Conservation (phyloP, 37 sponge, comb jelly and placozoan species). For the Bolinopsis microptera region DNA sequence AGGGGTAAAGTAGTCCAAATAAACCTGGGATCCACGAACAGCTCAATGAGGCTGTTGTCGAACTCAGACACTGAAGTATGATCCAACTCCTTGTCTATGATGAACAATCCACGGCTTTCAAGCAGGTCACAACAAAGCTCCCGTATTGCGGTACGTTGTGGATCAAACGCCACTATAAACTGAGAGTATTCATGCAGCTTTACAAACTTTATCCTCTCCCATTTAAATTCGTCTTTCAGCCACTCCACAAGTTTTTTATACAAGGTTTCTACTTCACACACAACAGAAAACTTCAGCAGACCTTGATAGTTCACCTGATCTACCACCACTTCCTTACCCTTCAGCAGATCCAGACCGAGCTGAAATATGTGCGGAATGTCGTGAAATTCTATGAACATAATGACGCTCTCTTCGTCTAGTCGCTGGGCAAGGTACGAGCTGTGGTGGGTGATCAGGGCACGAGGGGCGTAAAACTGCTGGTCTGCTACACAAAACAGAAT, state of each 20-base stretch:
- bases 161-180: not conserved
- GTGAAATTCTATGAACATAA: not conserved
- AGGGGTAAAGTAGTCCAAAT: conserved; percentile 7
- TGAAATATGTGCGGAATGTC: not conserved
- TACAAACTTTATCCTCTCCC: not conserved
- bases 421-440: not conserved
- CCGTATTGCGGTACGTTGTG: not conserved
- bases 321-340: conserved; percentile 2
- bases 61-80: not conserved
- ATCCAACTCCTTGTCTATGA: not conserved
- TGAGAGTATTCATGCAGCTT: not conserved
- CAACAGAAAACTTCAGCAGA: conserved; percentile 14
- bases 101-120: not conserved
- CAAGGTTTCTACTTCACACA: not conserved
- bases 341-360: not conserved
- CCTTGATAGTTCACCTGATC: not conserved
- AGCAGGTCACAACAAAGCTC: not conserved
- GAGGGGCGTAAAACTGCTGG: not conserved
- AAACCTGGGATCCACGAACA: not conserved
- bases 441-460: not conserved
- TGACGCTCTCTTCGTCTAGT: not conserved
- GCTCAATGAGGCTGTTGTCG: not conserved
- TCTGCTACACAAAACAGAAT: not conserved
- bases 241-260: not conserved
- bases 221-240: not conserved